A percentile compares a stretch with the other conserved stretches of the same genome.
Conservation (phyloP, 92 coral and sea anemone species). For the Porites evermanni region DNA sequence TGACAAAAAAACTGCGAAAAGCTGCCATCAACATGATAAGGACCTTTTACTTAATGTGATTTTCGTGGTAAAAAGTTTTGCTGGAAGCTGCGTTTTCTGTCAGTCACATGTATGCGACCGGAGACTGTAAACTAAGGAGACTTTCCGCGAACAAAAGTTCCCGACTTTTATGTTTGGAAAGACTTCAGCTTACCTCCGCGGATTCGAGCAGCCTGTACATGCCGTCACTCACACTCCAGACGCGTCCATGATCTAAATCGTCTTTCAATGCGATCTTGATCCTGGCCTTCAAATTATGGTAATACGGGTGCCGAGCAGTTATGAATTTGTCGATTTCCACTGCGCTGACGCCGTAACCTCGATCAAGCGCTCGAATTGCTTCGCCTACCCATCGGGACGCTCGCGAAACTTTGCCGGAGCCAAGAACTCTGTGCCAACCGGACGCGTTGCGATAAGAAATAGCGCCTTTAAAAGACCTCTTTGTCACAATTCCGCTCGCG, state of each 20-base stretch:
- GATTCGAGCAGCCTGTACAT: slow-evolving; percentile 89
- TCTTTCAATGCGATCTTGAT: slow-evolving; percentile 90
- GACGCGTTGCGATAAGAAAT: slow-evolving; percentile 96
- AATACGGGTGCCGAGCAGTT: slow-evolving; percentile 91
- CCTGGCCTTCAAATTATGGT: slow-evolving; percentile 91
- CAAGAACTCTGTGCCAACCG: slow-evolving; percentile 86
- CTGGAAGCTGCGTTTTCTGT: background rate
- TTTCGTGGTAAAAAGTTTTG: background rate
- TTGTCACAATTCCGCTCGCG: slow-evolving; percentile 89
- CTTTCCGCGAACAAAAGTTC: background rate
- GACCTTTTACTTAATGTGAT: background rate
- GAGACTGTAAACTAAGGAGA: background rate
- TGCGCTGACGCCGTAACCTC: slow-evolving; percentile 88
- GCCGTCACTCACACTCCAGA: slow-evolving; percentile 94
- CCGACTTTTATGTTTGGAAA: background rate
- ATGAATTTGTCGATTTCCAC: slow-evolving; percentile 93
- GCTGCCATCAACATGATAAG: background rate
- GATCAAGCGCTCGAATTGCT: slow-evolving; percentile 96
- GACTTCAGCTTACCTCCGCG: slow-evolving; percentile 74
- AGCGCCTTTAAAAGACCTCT: slow-evolving; percentile 97
- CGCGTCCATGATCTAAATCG: slow-evolving; percentile 91
- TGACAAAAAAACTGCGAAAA: background rate
- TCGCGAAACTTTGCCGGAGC: slow-evolving; percentile 89
- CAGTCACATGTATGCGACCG: background rate
- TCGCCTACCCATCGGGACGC: slow-evolving; percentile 98